Base-by-base conservation (phyloP, 2,888 invertebrate genomes). In the Sarcophaga caerulescens region DNA sequence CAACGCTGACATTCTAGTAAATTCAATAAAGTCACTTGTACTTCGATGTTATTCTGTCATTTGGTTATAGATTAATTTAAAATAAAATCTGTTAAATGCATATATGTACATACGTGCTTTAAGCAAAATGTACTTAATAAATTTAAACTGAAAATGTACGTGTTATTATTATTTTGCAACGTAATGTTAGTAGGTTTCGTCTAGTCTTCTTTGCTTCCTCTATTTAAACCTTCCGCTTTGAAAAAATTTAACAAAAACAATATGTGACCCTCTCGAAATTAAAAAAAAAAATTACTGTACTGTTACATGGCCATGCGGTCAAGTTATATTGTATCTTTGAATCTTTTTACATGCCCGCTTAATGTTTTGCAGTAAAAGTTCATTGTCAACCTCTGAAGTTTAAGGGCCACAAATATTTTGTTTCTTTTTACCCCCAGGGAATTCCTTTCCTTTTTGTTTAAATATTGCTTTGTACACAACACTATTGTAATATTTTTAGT, bases 311-410 rank as follows among this genome's bases (percentile, higher is more conserved):
- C 85, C 85, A 77, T 87, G 85, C 87, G 87, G 85, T 85, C 80
- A 87, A 87, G 65, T 82, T 77, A 69, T 73, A 35, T 65, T 80
- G 35, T 76, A 73, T 63, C 8, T 5, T 65, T 75, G 25, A 35
- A 21, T 84, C 45, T 71, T 60, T 59, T 12, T 57, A 35, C 63
- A 47, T 71, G 68, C 62, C 66, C 47, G 47, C 52, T 81, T 84
- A 79, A 69, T 85, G 63, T 82, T 79, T 85, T 87, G 85, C 82
- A 80, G 76, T 59, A 87, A 86, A 79, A 88, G 88, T 88, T 88
- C 88, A 88, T 87, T 88, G 88, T 87, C 88, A 88, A 83, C 83
- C 76, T 77, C 78, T 81, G 81, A 84, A 87, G 85, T 83, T 85
- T 82, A 87, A 85, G 86, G 84, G 81, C 86, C 81, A 81, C 84